Base-by-base conservation (phyloP, 2,888 invertebrate species). In the Harmothoe impar region DNA sequence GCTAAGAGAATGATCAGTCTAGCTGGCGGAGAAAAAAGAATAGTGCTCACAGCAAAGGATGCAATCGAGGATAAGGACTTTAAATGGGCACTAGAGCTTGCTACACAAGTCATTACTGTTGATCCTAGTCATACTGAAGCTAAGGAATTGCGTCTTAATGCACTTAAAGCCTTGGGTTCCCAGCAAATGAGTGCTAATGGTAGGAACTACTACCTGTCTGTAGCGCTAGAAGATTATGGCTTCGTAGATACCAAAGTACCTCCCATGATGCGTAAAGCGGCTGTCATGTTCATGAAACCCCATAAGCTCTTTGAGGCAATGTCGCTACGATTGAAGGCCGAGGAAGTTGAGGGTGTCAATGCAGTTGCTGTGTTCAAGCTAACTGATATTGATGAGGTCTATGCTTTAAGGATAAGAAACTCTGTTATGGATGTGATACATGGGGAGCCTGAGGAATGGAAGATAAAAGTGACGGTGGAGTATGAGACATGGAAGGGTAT, bases 41-140 rank as follows among this genome's bases (percentile, higher is more conserved):
- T 93, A 17, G n/a, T 93, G 0, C 81, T 84, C 25, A 31, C 52
- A 20, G 90, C 90, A 3, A 89, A 92, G 68, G 89, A 91, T n/a
- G 94, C 94, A 29, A 89, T 93, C 20, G 89, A 92, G 17, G 89
- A 92, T 3, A 89, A 92, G n/a, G 94, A 94, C 89, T 93, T 92
- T 84, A 94, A 94, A 89, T 94, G 94, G 94, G 94, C 94, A 20
- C 91, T 94, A 43, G 93, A 94, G 91, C 90, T 94, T 12, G 92
- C 93, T 0, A 92, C 93, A 0, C 91, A 93, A 88, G 92, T 93
- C 0, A 62, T 93, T 15, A 88, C 89, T 29, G 85, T 91, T 20
- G 91, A 93, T 88, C 91, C 92, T 31, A 54, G 85, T 77, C 90
- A 94, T 54, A 89, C 62, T 23, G 72, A 90, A 23, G 94, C 94